Conservation (phyloP, 2,888 invertebrate genomes). For the Macaria notata region DNA sequence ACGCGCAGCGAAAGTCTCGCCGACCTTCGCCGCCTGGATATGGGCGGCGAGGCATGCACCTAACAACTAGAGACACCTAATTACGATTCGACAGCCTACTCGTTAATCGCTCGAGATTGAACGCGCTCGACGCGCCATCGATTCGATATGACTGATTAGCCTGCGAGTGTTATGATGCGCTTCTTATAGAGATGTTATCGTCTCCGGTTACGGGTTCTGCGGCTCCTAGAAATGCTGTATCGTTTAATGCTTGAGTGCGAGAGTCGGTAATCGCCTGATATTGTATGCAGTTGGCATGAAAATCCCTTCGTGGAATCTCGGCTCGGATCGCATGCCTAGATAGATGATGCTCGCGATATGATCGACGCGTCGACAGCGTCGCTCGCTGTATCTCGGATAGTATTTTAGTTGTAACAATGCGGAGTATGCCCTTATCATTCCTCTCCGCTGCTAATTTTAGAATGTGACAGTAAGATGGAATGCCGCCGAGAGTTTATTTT, state of each 20-base stretch:
- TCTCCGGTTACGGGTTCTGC: slow-evolving; percentile 34
- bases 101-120: slow-evolving; percentile 34
- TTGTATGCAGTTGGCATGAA: slow-evolving; percentile 20
- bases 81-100: slow-evolving; percentile 50
- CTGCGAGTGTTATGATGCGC: slow-evolving; percentile 37
- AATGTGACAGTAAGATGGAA: slow-evolving; percentile 46
- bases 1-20: slow-evolving; percentile 74
- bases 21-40: slow-evolving; percentile 77
- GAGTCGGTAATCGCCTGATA: slow-evolving; percentile 31
- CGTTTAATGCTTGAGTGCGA: slow-evolving; percentile 27
- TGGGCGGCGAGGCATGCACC: slow-evolving; percentile 63
- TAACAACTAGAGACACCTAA: slow-evolving; percentile 63
- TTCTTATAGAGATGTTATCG: slow-evolving; percentile 34
- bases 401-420: slow-evolving; percentile 57
- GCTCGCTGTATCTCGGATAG: slow-evolving; percentile 47
- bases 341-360: slow-evolving; percentile 46
- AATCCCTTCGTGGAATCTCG: slow-evolving; percentile 30
- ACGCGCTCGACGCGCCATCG: slow-evolving; percentile 30
- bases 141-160: slow-evolving; percentile 33
- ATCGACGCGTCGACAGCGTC: slow-evolving; percentile 41
- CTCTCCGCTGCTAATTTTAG: slow-evolving; percentile 58
- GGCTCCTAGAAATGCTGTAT: slow-evolving; percentile 28
- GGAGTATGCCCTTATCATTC: slow-evolving; percentile 52
- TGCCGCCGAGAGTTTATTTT: slow-evolving; percentile 37
- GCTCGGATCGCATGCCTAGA: slow-evolving; percentile 48